phyloP scores from a whole-genome alignment of 2,113 vertebrate genomes.

The Myiopsitta monachus region DNA sequence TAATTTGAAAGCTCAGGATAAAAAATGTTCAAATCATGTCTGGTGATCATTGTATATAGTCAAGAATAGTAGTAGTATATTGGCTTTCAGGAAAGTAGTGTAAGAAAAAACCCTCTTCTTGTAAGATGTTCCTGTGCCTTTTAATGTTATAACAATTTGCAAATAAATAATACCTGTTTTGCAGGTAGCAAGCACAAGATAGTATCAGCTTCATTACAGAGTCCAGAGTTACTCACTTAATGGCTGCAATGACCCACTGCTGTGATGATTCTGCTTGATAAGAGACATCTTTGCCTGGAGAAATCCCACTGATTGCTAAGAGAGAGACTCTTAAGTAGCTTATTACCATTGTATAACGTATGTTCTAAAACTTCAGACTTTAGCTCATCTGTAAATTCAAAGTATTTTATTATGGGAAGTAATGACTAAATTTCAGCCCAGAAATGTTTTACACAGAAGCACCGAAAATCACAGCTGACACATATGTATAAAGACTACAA shows the following conservation, averaged over 20 bases:
- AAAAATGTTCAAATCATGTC: background rate
- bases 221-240: background rate
- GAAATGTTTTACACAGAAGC: background rate
- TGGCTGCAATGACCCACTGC: background rate
- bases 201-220: background rate
- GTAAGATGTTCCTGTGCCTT: background rate
- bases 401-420: background rate
- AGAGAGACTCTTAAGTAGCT: background rate
- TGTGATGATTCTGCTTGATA: background rate
- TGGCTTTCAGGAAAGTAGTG: background rate
- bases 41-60: background rate
- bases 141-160: background rate
- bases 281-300: background rate
- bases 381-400: background rate
- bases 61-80: background rate
- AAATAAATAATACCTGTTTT: background rate
- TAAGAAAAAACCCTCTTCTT: background rate
- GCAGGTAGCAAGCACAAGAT: background rate
- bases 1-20: slow-evolving; percentile 39
- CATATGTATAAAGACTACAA: background rate
- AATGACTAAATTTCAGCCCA: background rate
- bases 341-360: background rate
- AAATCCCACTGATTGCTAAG: background rate
- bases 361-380: background rate
- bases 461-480: background rate